Evolutionary conservation across 2,888 invertebrate species (phyloP).

Genomic region (Andrena hattorfiana): DNA sequence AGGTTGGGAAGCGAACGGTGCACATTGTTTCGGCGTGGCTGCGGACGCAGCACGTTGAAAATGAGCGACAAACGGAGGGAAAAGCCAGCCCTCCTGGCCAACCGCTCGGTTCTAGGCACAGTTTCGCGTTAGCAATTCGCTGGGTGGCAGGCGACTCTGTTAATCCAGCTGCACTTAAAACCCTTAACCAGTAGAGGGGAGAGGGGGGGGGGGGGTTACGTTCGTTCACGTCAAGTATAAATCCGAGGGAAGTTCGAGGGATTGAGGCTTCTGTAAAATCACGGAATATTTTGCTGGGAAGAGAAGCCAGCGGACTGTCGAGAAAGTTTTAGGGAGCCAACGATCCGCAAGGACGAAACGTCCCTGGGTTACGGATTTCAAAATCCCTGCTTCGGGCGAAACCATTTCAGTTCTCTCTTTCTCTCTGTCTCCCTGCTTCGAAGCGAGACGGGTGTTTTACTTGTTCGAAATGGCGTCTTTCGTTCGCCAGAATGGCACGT

Average conservation of each 20-base stretch:
- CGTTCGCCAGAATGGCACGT: not conserved
- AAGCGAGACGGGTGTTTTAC: slow-evolving; percentile 38
- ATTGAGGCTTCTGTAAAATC: slow-evolving; percentile 44
- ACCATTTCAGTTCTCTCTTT: slow-evolving; percentile 27
- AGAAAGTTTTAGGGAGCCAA: slow-evolving; percentile 41
- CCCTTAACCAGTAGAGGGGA: not conserved
- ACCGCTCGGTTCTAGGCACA: not conserved
- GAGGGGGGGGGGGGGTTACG: not conserved
- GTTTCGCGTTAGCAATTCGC: slow-evolving; percentile 14
- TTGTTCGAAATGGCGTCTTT: slow-evolving; percentile 24
- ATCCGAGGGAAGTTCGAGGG: slow-evolving; percentile 49
- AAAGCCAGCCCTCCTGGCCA: slow-evolving; percentile 1
- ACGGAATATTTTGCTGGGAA: slow-evolving; percentile 49
- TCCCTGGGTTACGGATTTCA: slow-evolving; percentile 25
- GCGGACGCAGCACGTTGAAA: not conserved
- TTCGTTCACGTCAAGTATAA: slow-evolving; percentile 38
- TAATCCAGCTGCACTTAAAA: slow-evolving; percentile 48
- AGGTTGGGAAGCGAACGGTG: not conserved
- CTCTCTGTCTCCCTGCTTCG: not conserved
- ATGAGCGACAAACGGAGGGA: not conserved
- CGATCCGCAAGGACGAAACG: slow-evolving; percentile 35
- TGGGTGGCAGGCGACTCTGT: slow-evolving; percentile 16
- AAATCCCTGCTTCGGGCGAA: slow-evolving; percentile 43
- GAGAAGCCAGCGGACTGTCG: slow-evolving; percentile 12
- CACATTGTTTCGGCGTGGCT: not conserved